phyloP scores from a whole-genome alignment of 2,113 vertebrate genomes.

The Scolopax mira region DNA sequence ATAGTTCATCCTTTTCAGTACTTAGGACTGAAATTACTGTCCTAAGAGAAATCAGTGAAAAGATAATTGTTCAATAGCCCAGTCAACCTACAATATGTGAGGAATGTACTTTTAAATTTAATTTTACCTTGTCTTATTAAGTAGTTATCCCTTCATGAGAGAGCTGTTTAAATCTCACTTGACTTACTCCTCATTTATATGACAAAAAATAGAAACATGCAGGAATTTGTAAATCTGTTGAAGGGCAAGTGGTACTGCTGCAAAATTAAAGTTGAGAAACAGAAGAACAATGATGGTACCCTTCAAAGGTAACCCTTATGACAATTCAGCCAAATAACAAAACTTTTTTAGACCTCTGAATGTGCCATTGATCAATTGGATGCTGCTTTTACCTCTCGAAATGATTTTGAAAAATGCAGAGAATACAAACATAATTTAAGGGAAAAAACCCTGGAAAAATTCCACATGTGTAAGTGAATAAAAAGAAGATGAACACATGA shows the following conservation, averaged over 20 bases:
- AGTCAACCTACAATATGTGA: slow-evolving; percentile 60
- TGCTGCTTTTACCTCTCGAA: neutral
- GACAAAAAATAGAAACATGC: slow-evolving; percentile 40
- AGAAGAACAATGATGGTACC: neutral
- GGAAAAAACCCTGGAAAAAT: neutral
- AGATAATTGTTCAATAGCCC: slow-evolving; percentile 66
- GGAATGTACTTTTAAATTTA: slow-evolving; percentile 65
- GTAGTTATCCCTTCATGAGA: slow-evolving; percentile 54
- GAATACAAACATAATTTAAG: neutral
- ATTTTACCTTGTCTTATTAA: slow-evolving; percentile 56
- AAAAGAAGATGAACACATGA: neutral
- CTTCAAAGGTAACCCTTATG: neutral
- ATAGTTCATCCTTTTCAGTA: slow-evolving; percentile 46
- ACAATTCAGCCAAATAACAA: neutral
- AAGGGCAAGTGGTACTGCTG: neutral
- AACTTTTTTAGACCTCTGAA: neutral
- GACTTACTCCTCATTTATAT: slow-evolving; percentile 35
- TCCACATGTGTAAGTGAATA: neutral
- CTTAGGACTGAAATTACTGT: slow-evolving; percentile 65
- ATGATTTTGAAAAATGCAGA: neutral
- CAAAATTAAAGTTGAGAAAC: slow-evolving; percentile 9
- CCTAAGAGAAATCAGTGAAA: slow-evolving; percentile 65
- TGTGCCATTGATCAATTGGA: neutral
- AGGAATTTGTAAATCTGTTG: slow-evolving; percentile 51
- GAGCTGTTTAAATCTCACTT: slow-evolving; percentile 45